Conservation (phyloP, 2,113 vertebrate species). For the Cinclus mexicanus region DNA sequence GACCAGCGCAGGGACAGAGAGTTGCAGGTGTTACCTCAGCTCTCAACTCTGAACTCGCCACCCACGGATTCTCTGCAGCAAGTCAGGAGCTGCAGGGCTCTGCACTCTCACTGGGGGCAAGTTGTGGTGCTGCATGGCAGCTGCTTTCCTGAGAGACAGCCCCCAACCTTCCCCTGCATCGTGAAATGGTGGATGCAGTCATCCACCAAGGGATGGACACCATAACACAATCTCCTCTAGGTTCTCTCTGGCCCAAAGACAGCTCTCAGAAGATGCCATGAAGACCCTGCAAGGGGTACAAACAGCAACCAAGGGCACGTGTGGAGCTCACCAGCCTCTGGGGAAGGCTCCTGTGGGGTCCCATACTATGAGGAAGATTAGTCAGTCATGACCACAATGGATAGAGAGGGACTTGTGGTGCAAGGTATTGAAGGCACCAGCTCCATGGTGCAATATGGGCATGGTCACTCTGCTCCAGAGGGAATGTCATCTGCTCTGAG, state of each 20-base stretch:
- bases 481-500: neutral
- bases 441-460: neutral
- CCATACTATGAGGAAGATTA: rapidly evolving
- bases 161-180: rapidly evolving
- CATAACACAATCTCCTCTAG: neutral
- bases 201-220: neutral
- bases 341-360: rapidly evolving
- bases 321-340: neutral
- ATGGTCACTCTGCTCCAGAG: too few species aligned
- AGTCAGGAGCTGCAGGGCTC: neutral
- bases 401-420: neutral
- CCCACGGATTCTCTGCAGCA: neutral
- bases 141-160: neutral
- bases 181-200: rapidly evolving
- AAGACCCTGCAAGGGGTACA: neutral
- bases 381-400: neutral
- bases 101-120: neutral
- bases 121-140: neutral
- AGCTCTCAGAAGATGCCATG: neutral
- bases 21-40: neutral
- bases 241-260: neutral
- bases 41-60: neutral
- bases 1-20: rapidly evolving
- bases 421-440: neutral
- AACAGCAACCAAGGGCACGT: rapidly evolving